These are phyloP conservation scores for Invenusta paracnida DNA, from an alignment of 2,888 invertebrate species.

Conservation along the genomic window DNA sequence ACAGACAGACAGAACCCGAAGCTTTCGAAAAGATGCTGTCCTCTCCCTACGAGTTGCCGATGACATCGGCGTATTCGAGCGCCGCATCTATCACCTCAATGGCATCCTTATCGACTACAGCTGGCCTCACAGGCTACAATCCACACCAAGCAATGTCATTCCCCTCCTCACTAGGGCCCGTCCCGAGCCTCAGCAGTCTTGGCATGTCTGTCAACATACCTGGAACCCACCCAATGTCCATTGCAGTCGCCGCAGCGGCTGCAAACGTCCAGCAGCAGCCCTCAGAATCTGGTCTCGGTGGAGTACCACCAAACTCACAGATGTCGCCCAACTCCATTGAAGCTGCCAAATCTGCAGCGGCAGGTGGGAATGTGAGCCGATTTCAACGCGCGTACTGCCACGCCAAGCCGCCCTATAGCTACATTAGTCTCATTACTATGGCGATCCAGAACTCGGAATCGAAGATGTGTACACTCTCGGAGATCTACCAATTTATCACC, in stretches of 20 bases:
- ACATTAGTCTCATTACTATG: slow-evolving; percentile 94
- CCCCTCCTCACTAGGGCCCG: neutral
- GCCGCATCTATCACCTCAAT: neutral
- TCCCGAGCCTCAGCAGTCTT: neutral
- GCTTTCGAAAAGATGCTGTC: neutral
- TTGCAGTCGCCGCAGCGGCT: slow-evolving; percentile 4
- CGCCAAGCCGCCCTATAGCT: slow-evolving; percentile 72
- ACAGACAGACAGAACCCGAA: too few species aligned
- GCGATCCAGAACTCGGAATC: slow-evolving; percentile 87
- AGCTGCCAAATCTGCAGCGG: neutral
- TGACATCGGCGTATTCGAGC: neutral
- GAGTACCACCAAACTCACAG: neutral
- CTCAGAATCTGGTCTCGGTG: neutral
- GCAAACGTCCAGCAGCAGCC: neutral
- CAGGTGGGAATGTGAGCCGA: neutral
- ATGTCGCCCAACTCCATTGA: neutral
- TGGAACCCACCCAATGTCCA: neutral
- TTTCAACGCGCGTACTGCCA: slow-evolving; percentile 34
- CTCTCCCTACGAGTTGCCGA: neutral
- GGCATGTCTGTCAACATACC: neutral
- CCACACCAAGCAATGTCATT: neutral
- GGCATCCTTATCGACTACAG: neutral
- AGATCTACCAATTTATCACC: slow-evolving; percentile 94
- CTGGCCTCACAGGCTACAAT: neutral
- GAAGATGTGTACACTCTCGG: slow-evolving; percentile 85